Evolutionary conservation across 1,140 invertebrate genomes (phyloP), one percentile per base, ranked within the genome.

Genomic region (Sesamia nonagrioides): DNA sequence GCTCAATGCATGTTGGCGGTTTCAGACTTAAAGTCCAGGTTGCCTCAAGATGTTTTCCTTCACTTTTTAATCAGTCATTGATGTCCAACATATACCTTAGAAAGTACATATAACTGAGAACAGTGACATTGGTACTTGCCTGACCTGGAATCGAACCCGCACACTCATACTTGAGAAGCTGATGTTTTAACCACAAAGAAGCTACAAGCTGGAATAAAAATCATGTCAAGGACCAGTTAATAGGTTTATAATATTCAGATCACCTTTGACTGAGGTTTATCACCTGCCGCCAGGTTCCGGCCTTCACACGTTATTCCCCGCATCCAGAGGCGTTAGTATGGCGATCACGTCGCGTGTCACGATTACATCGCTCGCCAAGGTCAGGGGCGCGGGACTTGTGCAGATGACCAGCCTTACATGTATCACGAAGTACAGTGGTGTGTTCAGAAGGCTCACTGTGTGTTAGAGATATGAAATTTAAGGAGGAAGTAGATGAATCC

Each of bases 341-440:
- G n/a, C 61, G 37, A 21, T 18, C 61, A 66, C 61, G 61, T 66
- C 61, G 37, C 37, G 17, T 15, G 37, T 17, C 61, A 42, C 61
- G 61, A 66, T 66, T 66, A 66, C 61, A 66, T 66, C 61, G 61
- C 61, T 4, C 21, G 61, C 61, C 35, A 66, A 66, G 61, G 61
- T 66, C 61, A 66, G 61, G 61, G 61, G 61, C 61, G 17, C n/a
- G 18, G 35, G 17, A 66, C 37, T 21, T 66, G 61, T 42, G 8
- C n/a, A n/a, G 37, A n/a, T 45, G 61, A 18, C 61, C 61, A 66
- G 61, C 61, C 61, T 18, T 21, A 21, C 37, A 21, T 66, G 61
- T 9, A 66, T 45, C 6, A 40, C 60, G n/a, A 63, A 40, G 21
- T 37, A 6, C 15, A n/a, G 6, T 61, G 13, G 15, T 6, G 15